Percentiles rank a stretch among this genome's conserved stretches.
Evolutionary conservation across 30 jellyfish, hydroid and myxozoan genomes (phyloP).

Genomic region (Aurelia sp.): DNA sequence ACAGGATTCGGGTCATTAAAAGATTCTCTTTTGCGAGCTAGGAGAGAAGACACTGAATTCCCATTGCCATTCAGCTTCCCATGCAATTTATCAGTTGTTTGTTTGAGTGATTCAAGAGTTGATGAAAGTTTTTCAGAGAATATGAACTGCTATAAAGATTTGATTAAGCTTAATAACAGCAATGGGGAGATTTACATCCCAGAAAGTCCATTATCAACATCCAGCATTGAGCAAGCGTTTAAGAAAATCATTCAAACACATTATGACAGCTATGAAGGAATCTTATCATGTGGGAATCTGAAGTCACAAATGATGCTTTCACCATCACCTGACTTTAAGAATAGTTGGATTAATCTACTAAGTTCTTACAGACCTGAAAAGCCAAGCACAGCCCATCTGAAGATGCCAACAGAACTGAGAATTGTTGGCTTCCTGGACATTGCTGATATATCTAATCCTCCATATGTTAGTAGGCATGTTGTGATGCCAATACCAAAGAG

Average conservation of each 20-base stretch:
- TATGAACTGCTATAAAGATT: conserved; percentile 60
- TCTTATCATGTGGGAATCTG: conserved; percentile 79
- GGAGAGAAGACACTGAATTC: conserved; percentile 34
- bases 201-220: conserved; percentile 56
- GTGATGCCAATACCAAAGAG: conserved; percentile 73
- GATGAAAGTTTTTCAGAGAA: conserved; percentile 53
- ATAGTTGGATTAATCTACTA: conserved; percentile 62
- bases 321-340: conserved; percentile 83
- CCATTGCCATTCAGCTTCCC: conserved; percentile 92
- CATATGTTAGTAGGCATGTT: conserved; percentile 85
- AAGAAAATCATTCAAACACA: conserved; percentile 55
- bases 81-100: conserved; percentile 67
- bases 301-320: conserved; percentile 76
- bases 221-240: conserved; percentile 63
- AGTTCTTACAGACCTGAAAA: conserved; percentile 60
- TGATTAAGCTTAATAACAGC: conserved; percentile 58
- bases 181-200: conserved; percentile 86
- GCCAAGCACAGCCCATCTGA: conserved; percentile 20
- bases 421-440: conserved; percentile 85
- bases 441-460: conserved; percentile 82
- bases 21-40: conserved; percentile 44
- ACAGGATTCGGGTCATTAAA: conserved; percentile 81
- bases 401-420: conserved; percentile 58
- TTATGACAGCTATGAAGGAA: conserved; percentile 73
- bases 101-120: conserved; percentile 47